Conservation (phyloP, 2,888 invertebrate genomes). For the Ectobius pallidus region DNA sequence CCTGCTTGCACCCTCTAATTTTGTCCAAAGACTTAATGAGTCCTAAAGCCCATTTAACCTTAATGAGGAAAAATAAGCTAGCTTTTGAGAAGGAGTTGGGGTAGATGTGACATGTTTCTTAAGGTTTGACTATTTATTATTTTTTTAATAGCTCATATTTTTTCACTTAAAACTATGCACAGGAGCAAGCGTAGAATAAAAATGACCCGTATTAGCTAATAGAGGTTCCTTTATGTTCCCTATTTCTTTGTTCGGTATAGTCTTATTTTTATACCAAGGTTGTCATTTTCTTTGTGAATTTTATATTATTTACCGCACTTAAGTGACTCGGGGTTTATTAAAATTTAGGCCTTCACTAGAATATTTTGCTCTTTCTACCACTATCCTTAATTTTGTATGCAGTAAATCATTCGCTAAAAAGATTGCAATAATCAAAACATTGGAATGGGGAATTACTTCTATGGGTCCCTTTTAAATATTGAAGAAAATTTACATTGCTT, state of each 20-base stretch:
- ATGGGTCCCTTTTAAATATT: too few species aligned
- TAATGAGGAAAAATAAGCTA: conserved; percentile 41
- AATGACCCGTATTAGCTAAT: conserved; percentile 30
- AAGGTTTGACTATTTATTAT: conserved; percentile 30
- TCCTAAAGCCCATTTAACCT: conserved; percentile 38
- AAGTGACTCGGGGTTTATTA: not conserved
- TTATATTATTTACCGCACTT: not conserved
- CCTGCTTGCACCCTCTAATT: conserved; percentile 33
- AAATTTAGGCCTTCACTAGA: too few species aligned
- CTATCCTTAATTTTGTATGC: too few species aligned
- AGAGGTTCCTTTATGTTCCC: not conserved
- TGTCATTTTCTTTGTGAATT: not conserved
- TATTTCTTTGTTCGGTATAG: conserved; percentile 1
- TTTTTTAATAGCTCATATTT: conserved; percentile 29
- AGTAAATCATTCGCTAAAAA: too few species aligned
- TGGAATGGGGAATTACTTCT: too few species aligned
- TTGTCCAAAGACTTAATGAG: conserved; percentile 39
- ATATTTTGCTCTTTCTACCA: too few species aligned
- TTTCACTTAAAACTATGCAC: conserved; percentile 29
- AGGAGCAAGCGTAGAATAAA: conserved; percentile 25
- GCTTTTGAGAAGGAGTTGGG: conserved; percentile 12
- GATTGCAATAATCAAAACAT: too few species aligned
- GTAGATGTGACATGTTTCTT: conserved; percentile 40
- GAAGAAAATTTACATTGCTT: too few species aligned
- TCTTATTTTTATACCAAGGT: not conserved